Percentiles rank a stretch among this genome's conserved stretches.
Conservation (phyloP, 1,140 invertebrate genomes). For the Dendrolimus kikuchii region DNA sequence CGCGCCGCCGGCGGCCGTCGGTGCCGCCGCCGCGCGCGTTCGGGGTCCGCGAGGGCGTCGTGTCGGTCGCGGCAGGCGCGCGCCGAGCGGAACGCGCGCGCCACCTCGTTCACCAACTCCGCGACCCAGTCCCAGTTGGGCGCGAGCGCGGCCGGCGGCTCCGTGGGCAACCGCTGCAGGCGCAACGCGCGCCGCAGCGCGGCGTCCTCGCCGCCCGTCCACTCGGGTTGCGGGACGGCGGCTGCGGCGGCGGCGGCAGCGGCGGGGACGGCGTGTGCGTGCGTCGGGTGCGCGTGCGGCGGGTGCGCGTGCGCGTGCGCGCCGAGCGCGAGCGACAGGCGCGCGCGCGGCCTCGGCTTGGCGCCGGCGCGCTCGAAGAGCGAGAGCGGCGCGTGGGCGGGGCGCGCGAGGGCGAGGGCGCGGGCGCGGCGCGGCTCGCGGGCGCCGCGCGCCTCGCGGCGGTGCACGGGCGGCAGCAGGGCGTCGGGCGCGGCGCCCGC, state of each 20-base stretch:
- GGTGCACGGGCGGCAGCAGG: conserved; percentile 78
- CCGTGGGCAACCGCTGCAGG: conserved; percentile 74
- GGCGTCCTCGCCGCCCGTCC: conserved; percentile 93
- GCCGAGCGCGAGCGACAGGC: conserved; percentile 29
- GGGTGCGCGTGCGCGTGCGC: too few relatives aligned
- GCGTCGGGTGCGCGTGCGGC: conserved; percentile 11
- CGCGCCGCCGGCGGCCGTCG: conserved; percentile 75
- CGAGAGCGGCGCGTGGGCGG: conserved; percentile 78
- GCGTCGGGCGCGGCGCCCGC: conserved; percentile 85
- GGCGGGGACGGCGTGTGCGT: not conserved
- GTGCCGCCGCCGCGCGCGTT: conserved; percentile 90
- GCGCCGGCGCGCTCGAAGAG: conserved; percentile 66
- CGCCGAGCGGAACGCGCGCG: conserved; percentile 91
- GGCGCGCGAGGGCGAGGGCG: conserved; percentile 73
- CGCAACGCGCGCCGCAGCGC: conserved; percentile 88
- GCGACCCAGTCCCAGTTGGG: conserved; percentile 96
- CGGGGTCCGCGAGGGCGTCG: conserved; percentile 92
- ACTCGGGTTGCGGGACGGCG: conserved; percentile 83
- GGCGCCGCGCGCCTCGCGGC: conserved; percentile 22
- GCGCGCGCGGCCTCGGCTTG: conserved; percentile 73
- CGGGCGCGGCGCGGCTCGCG: conserved; percentile 69
- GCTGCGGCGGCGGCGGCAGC: conserved; percentile 66
- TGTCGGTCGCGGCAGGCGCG: conserved; percentile 90
- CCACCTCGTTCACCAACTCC: conserved; percentile 91
- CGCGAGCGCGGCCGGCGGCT: conserved; percentile 77